A percentile compares a stretch with the other conserved stretches of the same genome.
These are phyloP conservation scores for Nothoprocta pentlandii DNA, from an alignment of 2,113 vertebrate species.

Conservation along the genomic window DNA sequence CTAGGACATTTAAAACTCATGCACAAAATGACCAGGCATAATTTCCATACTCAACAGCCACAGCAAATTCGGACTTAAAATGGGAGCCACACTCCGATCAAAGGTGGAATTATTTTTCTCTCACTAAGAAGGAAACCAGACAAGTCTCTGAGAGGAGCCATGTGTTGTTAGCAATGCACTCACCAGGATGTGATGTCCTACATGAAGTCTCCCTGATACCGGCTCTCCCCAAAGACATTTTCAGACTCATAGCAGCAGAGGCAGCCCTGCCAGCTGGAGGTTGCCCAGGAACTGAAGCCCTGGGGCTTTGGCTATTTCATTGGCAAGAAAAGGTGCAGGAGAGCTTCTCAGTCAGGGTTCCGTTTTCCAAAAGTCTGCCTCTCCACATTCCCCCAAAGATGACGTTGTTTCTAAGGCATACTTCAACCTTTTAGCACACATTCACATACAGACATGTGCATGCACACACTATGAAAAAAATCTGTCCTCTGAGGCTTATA, in stretches of 20 bases:
- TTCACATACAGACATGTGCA: neutral
- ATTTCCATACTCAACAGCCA: neutral
- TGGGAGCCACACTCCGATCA: neutral
- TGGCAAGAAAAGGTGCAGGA: neutral
- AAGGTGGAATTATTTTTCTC: neutral
- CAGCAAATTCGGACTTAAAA: neutral
- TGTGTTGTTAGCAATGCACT: neutral
- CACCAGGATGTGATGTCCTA: neutral
- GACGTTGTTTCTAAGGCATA: neutral
- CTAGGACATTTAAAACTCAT: neutral
- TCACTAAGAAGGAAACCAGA: neutral
- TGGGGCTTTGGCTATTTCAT: neutral
- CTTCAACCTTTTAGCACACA: neutral
- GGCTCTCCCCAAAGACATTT: neutral
- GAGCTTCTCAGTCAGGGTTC: neutral
- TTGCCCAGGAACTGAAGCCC: neutral
- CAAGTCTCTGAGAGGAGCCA: neutral
- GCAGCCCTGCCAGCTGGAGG: neutral
- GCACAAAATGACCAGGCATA: neutral
- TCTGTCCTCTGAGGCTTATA: neutral
- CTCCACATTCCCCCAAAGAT: fast-evolving
- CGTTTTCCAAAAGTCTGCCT: neutral
- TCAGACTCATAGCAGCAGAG: neutral
- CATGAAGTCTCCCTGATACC: fast-evolving
- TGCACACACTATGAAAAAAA: neutral